phyloP scores from a whole-genome alignment of 2,888 invertebrate genomes.

The Cremastinae sp. region DNA sequence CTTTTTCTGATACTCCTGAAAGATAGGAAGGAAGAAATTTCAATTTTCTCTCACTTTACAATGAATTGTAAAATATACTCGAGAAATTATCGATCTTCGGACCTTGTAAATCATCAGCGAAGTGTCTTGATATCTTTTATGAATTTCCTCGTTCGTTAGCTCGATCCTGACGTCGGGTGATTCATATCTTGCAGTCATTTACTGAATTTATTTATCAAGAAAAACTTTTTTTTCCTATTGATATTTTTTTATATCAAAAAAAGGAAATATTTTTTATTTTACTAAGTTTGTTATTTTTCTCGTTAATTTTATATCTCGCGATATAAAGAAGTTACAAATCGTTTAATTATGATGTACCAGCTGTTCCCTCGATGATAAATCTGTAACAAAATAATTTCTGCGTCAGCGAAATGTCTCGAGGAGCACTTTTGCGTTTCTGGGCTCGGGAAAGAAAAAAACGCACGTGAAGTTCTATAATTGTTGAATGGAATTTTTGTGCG shows the following conservation, averaged over 20 bases:
- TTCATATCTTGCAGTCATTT: constrained; percentile 75
- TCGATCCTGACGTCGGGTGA: constrained; percentile 69
- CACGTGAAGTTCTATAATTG: too few species aligned
- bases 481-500: not conserved
- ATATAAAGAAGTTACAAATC: constrained; percentile 1
- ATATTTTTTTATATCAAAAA: constrained; percentile 5
- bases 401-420: not conserved
- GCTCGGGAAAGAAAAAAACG: too few species aligned
- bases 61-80: not conserved
- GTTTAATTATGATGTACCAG: not conserved
- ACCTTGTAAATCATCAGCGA: constrained; percentile 77
- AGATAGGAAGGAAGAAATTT: constrained; percentile 16
- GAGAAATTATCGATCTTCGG: not conserved
- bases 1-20: constrained; percentile 73
- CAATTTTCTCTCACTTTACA: not conserved
- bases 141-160: constrained; percentile 73
- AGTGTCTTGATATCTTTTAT: constrained; percentile 75
- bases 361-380: too few species aligned
- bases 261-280: not conserved
- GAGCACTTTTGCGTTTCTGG: too few species aligned
- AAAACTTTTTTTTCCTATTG: too few species aligned
- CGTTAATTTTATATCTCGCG: constrained; percentile 9
- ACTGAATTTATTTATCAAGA: constrained; percentile 36
- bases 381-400: not conserved
- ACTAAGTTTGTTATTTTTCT: constrained; percentile 11